A percentile compares a stretch with the other conserved stretches of the same genome.
These are phyloP conservation scores for Lepus europaeus DNA, from an alignment of 2,113 vertebrate genomes.

Conservation along the genomic window DNA sequence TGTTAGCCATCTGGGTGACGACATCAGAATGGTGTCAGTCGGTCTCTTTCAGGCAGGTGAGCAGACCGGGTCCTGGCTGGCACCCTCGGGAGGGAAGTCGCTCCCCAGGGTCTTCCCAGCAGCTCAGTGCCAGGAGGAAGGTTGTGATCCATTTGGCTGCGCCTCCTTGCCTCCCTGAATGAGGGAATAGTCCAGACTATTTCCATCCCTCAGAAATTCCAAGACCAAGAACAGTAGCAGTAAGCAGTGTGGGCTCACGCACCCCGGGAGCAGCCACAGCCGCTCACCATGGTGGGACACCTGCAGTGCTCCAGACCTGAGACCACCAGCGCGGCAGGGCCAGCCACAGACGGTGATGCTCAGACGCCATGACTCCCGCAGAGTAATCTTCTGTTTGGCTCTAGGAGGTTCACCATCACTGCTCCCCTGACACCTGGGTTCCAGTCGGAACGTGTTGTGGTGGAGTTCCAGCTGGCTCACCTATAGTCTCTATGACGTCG, in stretches of 20 bases:
- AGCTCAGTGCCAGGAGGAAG: neutral
- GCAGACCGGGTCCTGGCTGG: neutral
- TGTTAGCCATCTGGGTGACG: neutral
- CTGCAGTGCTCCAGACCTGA: neutral
- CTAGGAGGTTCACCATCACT: neutral
- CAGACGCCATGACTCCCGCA: neutral
- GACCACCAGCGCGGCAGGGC: neutral
- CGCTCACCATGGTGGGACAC: neutral
- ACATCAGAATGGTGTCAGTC: neutral
- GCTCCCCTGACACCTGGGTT: neutral
- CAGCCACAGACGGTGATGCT: neutral
- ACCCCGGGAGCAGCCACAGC: neutral
- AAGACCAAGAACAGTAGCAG: neutral
- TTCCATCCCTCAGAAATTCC: neutral
- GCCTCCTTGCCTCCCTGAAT: neutral
- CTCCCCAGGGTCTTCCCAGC: too few species aligned
- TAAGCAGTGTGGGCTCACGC: neutral
- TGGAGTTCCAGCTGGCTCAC: neutral
- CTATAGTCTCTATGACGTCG: neutral
- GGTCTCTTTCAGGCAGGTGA: neutral
- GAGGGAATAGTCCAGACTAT: neutral
- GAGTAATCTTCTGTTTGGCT: constrained; percentile 52
- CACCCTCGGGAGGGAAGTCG: neutral
- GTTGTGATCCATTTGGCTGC: neutral
- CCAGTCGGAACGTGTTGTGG: constrained; percentile 4